Conservation (phyloP, 2,888 invertebrate species). For the Melinaea menophilus region DNA sequence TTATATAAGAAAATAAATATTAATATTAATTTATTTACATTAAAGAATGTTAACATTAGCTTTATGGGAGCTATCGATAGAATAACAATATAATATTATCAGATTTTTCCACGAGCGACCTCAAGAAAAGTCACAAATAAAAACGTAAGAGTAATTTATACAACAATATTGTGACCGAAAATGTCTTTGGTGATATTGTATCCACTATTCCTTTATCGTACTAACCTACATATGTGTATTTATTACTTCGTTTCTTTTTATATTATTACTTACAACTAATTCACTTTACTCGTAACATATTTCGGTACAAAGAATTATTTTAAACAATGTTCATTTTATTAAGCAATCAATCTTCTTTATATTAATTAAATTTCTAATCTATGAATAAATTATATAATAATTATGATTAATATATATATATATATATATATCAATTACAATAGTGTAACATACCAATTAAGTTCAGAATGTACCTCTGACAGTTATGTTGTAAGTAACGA, state of each 20-base stretch:
- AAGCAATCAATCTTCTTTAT: not conserved
- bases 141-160: not conserved
- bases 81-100: not conserved
- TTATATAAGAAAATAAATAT: slow-evolving; percentile 21
- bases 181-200: slow-evolving; percentile 2
- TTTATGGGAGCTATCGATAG: not conserved
- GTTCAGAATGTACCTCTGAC: slow-evolving; percentile 28
- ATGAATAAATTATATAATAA: no score
- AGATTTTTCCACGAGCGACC: not conserved
- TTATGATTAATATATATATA: slow-evolving; percentile 1
- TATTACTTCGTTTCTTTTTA: not conserved
- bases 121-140: slow-evolving; percentile 2
- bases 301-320: no score
- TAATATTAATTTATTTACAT: not conserved
- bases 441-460: slow-evolving; percentile 26
- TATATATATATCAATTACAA: slow-evolving; percentile 13
- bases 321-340: not conserved
- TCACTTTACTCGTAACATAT: not conserved
- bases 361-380: no score
- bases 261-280: not conserved
- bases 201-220: not conserved
- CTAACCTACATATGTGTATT: not conserved
- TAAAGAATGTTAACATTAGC: not conserved
- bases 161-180: slow-evolving; percentile 4
- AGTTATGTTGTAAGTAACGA: slow-evolving; percentile 36